These are phyloP conservation scores for Prunella fulvescens DNA, from an alignment of 2,113 vertebrate species.

Conservation along the genomic window DNA sequence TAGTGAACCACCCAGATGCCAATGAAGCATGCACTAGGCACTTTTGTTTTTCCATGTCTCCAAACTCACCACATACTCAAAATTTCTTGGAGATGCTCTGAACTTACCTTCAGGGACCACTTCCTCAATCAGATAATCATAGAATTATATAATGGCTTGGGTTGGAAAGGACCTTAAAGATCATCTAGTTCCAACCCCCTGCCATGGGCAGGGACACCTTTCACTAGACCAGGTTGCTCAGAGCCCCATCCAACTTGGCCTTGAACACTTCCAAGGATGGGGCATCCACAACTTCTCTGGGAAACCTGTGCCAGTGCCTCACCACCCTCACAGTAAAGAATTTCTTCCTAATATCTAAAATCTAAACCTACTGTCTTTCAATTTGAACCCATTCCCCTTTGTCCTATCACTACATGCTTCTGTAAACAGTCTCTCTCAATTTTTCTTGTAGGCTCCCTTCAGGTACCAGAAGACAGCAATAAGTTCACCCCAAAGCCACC, in stretches of 20 bases:
- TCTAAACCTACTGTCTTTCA: background rate
- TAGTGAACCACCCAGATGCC: background rate
- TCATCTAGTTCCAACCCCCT: background rate
- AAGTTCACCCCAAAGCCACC: background rate
- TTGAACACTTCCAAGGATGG: background rate
- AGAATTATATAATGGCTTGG: background rate
- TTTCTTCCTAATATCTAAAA: background rate
- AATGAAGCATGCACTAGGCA: background rate
- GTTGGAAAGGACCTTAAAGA: background rate
- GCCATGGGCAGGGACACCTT: background rate
- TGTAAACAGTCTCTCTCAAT: background rate
- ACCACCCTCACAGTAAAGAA: background rate
- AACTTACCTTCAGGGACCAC: background rate
- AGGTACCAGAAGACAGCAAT: background rate
- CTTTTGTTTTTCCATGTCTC: background rate
- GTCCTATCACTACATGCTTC: background rate
- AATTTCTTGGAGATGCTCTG: background rate
- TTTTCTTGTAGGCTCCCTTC: background rate
- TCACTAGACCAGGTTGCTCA: background rate
- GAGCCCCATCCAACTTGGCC: background rate
- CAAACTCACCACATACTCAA: background rate
- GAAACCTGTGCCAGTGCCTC: background rate
- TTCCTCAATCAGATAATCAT: background rate
- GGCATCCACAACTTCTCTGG: background rate
- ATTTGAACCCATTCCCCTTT: background rate